phyloP scores from a whole-genome alignment of 2,113 vertebrate genomes.

The Callaeas wilsoni region DNA sequence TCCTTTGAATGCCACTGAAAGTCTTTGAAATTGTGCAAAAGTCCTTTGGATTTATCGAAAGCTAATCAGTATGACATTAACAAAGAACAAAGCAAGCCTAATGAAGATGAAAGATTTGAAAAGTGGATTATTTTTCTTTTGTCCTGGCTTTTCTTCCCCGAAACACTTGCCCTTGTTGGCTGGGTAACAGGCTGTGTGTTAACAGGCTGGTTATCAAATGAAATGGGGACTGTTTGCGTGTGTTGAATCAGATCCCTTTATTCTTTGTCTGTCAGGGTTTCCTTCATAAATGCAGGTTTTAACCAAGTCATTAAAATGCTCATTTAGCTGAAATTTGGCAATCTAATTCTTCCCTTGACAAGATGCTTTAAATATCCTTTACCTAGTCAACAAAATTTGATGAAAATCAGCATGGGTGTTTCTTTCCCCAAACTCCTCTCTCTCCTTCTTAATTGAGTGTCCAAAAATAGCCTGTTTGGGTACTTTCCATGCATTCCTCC shows the following conservation, averaged over 20 bases:
- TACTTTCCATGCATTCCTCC: background rate
- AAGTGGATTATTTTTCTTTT: constrained; percentile 1
- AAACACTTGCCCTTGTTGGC: constrained; percentile 2
- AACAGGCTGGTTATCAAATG: background rate
- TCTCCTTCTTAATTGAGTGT: background rate
- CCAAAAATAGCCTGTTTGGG: background rate
- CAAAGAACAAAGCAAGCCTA: constrained; percentile 35
- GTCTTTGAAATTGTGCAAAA: constrained; percentile 38
- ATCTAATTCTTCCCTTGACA: background rate
- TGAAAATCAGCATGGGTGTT: constrained; percentile 17
- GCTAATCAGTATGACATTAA: constrained; percentile 41
- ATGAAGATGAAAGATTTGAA: constrained; percentile 40
- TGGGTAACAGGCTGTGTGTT: background rate
- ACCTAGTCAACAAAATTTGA: constrained; percentile 14
- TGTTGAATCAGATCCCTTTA: background rate
- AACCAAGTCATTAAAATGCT: background rate
- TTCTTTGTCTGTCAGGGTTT: background rate
- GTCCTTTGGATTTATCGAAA: background rate
- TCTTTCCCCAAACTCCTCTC: background rate
- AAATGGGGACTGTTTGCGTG: background rate
- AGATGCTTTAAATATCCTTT: constrained; percentile 17
- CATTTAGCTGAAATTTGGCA: background rate
- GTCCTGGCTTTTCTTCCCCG: background rate
- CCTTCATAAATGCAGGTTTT: background rate
- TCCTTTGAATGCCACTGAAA: background rate